Conservation (phyloP, 2,797 vertebrate genomes). For the Ciconia nigra region DNA sequence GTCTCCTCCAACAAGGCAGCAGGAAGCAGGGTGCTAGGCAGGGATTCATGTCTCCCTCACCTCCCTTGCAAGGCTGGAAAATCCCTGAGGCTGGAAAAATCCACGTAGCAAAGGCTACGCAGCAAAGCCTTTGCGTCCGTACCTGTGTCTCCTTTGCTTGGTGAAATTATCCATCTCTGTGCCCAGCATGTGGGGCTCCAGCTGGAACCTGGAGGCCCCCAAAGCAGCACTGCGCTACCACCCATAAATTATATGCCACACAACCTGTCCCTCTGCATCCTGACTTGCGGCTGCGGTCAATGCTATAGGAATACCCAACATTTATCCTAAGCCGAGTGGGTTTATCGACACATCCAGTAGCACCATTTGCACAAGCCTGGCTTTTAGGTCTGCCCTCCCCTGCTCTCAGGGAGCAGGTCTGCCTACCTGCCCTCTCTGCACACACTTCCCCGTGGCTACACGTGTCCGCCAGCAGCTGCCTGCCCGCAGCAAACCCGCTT, state of each 20-base stretch:
- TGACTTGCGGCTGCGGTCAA: fast-evolving
- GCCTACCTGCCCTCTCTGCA: not conserved
- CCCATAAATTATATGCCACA: fast-evolving
- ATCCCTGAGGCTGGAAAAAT: not conserved
- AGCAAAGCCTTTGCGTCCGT: not conserved
- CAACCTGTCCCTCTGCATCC: not conserved
- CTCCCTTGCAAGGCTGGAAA: not conserved
- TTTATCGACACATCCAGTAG: not conserved
- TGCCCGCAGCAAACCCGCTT: not conserved
- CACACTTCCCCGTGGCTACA: not conserved
- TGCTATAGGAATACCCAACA: fast-evolving
- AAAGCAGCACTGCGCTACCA: not conserved
- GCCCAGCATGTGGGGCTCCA: not conserved
- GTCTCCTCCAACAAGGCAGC: not conserved
- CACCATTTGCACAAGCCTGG: not conserved
- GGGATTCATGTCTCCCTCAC: not conserved
- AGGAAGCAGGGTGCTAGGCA: not conserved
- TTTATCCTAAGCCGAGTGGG: fast-evolving
- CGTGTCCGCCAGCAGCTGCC: not conserved
- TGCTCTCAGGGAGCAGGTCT: not conserved
- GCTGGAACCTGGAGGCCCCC: not conserved
- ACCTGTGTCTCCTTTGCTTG: fast-evolving
- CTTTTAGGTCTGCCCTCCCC: not conserved
- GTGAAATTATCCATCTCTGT: not conserved
- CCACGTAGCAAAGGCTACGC: fast-evolving